phyloP scores from a whole-genome alignment of 2,888 invertebrate species.

The Tinea semifulvella region DNA sequence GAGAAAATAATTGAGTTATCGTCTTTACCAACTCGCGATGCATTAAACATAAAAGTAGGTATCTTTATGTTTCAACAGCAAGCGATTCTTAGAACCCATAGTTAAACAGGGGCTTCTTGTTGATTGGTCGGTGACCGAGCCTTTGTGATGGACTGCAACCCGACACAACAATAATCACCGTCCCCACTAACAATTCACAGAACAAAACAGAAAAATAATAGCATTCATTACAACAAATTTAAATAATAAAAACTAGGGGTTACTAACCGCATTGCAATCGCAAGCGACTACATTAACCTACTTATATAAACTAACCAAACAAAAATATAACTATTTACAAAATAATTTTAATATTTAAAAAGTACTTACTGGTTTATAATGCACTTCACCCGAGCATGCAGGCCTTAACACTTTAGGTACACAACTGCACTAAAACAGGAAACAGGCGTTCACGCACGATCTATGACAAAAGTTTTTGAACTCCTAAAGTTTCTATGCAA shows the following conservation, averaged over 20 bases:
- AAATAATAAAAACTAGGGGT: background rate
- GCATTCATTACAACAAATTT: background rate
- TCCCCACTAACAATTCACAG: slow-evolving; percentile 1
- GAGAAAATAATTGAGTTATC: too few species aligned
- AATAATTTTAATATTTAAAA: background rate
- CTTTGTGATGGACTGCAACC: slow-evolving; percentile 5
- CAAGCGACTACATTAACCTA: too few species aligned
- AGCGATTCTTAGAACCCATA: background rate
- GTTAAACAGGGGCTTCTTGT: background rate
- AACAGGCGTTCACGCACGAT: slow-evolving; percentile 7
- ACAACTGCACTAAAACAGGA: slow-evolving; percentile 10
- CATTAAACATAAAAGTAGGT: too few species aligned
- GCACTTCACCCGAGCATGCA: background rate
- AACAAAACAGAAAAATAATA: slow-evolving; percentile 5
- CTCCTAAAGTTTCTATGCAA: background rate
- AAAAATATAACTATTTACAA: too few species aligned
- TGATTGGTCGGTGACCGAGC: slow-evolving; percentile 3
- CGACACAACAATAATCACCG: slow-evolving; percentile 6
- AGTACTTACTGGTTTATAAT: slow-evolving; percentile 4
- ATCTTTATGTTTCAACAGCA: too few species aligned
- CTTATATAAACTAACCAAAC: too few species aligned
- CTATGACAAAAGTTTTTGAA: slow-evolving; percentile 9
- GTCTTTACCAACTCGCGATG: background rate
- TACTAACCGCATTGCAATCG: background rate
- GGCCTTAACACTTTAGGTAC: background rate